Base-by-base conservation (phyloP, 2,797 vertebrate genomes). In the Odontamblyopus lacepedii region DNA sequence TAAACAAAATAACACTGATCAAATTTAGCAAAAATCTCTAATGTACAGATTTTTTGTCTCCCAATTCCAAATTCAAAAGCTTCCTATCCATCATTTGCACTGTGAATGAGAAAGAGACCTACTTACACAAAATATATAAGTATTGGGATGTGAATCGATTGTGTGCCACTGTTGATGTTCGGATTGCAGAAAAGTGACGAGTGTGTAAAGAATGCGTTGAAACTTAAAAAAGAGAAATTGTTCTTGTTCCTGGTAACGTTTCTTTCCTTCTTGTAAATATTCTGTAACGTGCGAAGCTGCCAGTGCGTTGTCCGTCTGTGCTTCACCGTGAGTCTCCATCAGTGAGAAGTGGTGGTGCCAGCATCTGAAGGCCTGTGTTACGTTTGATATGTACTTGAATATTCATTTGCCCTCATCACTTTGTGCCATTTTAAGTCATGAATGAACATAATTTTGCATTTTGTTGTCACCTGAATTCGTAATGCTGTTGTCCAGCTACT, bases 201-300 rank as follows among this genome's bases (percentile, higher is more conserved):
- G 73, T 78, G 76, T 85, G 78, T 90, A 84, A 65, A 85, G 53
- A 83, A 82, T 69, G 67, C 76, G 83, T 85, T 68, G 77, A 70
- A 75, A 69, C 68, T 8, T 30, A 61, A 61, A 70, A 79, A 71
- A 69, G 60, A 71, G 69, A 86, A 74, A 55, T 68, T 35, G 77
- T 72, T 83, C 75, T 87, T 89, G 70, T 87, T 79, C 85, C 78
- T 82, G 81, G 77, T 86, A 86, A 73, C 75, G 65, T 90, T 86
- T 82, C 70, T 80, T 87, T 89, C 84, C 80, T 80, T 85, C 80
- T 77, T 94, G 92, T 95, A 93, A 86, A 93, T 94, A 93, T 92
- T 90, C 69, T 83, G 89, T 93, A 85, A 88, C 74, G 90, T 93
- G 91, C 91, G 86, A 86, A 87, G 82, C 90, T 91, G 89, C 88